phyloP scores from a whole-genome alignment of 2,797 vertebrate species.

The Sciurus carolinensis region DNA sequence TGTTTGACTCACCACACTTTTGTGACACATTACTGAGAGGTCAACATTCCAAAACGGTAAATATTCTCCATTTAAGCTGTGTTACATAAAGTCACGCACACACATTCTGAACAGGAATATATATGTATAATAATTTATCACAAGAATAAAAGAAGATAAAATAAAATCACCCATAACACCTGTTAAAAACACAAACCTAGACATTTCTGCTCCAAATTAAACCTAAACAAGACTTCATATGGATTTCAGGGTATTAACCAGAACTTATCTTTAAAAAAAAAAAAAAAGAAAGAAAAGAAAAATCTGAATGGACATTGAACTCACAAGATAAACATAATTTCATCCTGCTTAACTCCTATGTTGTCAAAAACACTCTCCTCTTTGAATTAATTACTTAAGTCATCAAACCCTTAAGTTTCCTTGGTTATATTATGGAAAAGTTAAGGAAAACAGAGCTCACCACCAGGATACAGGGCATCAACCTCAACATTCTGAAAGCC shows the following conservation, averaged over 20 bases:
- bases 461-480: not conserved
- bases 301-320: not conserved
- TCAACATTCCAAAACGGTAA: slow-evolving; percentile 60
- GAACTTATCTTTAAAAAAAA: not conserved
- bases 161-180: not conserved
- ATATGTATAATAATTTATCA: not conserved
- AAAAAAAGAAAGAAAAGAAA: not conserved
- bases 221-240: not conserved
- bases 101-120: slow-evolving; percentile 15
- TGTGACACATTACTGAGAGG: not conserved
- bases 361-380: slow-evolving; percentile 13
- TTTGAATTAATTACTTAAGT: slow-evolving; percentile 22
- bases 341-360: slow-evolving; percentile 8
- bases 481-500: not conserved
- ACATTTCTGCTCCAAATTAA: slow-evolving; percentile 53
- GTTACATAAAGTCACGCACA: not conserved
- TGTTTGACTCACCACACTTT: slow-evolving; percentile 45
- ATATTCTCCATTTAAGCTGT: not conserved
- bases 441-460: not conserved
- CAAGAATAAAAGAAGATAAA: slow-evolving; percentile 22
- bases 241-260: not conserved
- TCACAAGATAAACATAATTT: slow-evolving; percentile 31
- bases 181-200: slow-evolving; percentile 35
- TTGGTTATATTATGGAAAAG: slow-evolving; percentile 21
- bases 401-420: not conserved